Evolutionary conservation across 92 coral and sea anemone species (phyloP).

Genomic region (Porites rus): DNA sequence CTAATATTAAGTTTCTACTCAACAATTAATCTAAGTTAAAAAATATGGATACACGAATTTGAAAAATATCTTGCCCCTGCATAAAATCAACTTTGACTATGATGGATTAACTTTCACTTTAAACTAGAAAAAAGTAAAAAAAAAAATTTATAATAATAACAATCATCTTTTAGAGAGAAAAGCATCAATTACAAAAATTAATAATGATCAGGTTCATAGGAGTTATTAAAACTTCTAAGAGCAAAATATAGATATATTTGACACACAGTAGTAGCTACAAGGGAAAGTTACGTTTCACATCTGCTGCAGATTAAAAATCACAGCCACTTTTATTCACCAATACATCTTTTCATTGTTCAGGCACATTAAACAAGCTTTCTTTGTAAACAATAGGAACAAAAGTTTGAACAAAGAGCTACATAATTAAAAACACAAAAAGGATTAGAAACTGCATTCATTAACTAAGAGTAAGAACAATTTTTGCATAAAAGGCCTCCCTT

Average conservation of each 20-base stretch:
- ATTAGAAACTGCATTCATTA: not conserved
- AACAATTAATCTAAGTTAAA: too few species aligned
- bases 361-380: not conserved
- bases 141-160: too few species aligned
- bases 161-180: too few species aligned
- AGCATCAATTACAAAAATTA: too few species aligned
- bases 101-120: too few species aligned
- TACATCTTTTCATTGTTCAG: not conserved
- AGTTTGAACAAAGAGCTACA: slow-evolving; percentile 26
- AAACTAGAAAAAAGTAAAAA: too few species aligned
- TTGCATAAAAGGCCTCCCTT: slow-evolving; percentile 1
- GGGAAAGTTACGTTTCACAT: not conserved
- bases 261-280: not conserved
- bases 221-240: not conserved
- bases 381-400: slow-evolving; percentile 17
- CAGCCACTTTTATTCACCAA: not conserved
- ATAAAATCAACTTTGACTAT: too few species aligned
- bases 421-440: slow-evolving; percentile 26
- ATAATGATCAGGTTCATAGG: too few species aligned
- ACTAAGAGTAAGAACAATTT: slow-evolving; percentile 5
- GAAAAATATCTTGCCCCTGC: not conserved
- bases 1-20: not conserved
- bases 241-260: not conserved
- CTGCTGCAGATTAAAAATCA: not conserved
- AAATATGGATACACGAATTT: too few species aligned